Conservation (phyloP, 2,888 invertebrate species). For the Xylocampa areola region DNA sequence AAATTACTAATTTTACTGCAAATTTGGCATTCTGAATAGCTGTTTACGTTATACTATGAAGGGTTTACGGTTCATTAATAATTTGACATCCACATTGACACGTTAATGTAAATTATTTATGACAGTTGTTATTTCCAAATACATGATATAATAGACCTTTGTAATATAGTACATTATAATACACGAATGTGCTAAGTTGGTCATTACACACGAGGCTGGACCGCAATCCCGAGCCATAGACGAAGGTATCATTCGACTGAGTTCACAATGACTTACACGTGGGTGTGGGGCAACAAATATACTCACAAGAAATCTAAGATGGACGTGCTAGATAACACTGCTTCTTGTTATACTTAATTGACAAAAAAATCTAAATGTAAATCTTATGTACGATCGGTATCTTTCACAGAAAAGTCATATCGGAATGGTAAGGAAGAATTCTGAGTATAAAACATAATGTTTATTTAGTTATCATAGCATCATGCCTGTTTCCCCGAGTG, state of each 20-base stretch:
- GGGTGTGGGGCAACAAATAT: no score
- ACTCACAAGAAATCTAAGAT: constrained; percentile 15
- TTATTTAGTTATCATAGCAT: no score
- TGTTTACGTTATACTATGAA: neutral
- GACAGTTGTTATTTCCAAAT: no score
- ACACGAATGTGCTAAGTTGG: no score
- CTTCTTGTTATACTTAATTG: constrained; percentile 11
- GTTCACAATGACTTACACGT: no score
- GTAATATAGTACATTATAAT: no score
- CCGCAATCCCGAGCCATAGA: no score
- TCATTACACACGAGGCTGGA: no score
- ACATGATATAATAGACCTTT: no score
- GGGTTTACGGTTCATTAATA: neutral
- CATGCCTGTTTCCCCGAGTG: no score
- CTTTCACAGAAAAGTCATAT: constrained; percentile 1
- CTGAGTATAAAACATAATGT: no score
- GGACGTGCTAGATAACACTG: constrained; percentile 3
- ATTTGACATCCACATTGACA: constrained; percentile 1
- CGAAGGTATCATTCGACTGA: no score
- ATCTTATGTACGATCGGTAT: constrained; percentile 14
- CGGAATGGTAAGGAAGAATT: neutral
- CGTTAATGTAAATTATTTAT: neutral
- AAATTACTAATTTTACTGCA: constrained; percentile 12
- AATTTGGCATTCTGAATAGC: neutral
- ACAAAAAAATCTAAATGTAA: constrained; percentile 17